Base-by-base conservation (phyloP, 2,888 invertebrate genomes). In the Pimpla rufipes region DNA sequence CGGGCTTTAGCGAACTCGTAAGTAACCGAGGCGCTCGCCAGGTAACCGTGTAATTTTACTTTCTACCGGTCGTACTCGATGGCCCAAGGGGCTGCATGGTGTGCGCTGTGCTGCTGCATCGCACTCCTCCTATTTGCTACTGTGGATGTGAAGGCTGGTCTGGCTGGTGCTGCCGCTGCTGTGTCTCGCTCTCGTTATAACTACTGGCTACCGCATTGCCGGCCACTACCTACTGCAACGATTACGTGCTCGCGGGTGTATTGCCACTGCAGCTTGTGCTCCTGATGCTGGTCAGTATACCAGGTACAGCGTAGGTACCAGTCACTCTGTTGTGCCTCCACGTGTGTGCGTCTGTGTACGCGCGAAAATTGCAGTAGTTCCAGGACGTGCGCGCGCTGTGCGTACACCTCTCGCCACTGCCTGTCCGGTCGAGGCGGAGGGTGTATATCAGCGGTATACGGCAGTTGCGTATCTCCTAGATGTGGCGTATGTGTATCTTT, bases 41-140 rank as follows among this genome's bases (percentile, higher is more conserved):
- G 79, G 84, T 88, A 89, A 88, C 87, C 87, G 88, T 88, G 88
- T 86, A 90, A 89, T 90, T 87, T 88, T 85, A 87, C 87, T 90
- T 88, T 87, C 85, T 86, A 86, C 86, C 78, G 84, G 85, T 85
- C 81, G 78, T 84, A 78, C 83, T 79, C 84, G 81, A 88, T 87
- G 82, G 87, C 85, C 87, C 84, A 78, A 47, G 84, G 83, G 85
- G 81, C 57, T 82, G 45, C 55, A 79, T 70, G 77, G 57, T 68
- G 52, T 73, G 67, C 57, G 35, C 52, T 59, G 40, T 40, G n/a
- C 50, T 13, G 64, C 71, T 67, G 76, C 75, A 55, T 42, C 40
- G 42, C 77, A 83, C 79, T 79, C 73, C 76, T 66, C 79, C 66
- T 70, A 79, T 79, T 79, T 78, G 81, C 84, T 84, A 78, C 84